Conservation (phyloP, 1,140 invertebrate species). For the Leguminivora glycinivorella region DNA sequence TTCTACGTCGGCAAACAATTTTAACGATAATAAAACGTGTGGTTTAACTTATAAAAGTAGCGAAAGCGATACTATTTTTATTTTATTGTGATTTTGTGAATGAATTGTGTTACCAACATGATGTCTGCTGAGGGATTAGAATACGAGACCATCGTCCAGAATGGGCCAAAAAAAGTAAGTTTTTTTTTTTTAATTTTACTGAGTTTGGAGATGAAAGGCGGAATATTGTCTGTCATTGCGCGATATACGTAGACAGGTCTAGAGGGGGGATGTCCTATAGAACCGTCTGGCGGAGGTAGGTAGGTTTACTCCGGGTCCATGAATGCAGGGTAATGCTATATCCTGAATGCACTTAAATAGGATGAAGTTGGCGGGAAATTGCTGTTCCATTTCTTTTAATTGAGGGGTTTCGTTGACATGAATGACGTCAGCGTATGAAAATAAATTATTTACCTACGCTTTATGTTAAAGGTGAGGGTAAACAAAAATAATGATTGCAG, state of each 20-base stretch:
- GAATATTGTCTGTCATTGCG: conserved; percentile 1
- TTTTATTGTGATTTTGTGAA: conserved; percentile 50
- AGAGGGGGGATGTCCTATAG: conserved; percentile 62
- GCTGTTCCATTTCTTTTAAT: conserved; percentile 11
- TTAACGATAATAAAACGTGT: conserved; percentile 38
- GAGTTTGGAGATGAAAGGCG: background rate
- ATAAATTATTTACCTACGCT: background rate
- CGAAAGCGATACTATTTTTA: conserved; percentile 43
- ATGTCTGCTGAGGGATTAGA: conserved; percentile 79
- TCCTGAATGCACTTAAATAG: conserved; percentile 37
- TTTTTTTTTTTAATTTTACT: conserved; percentile 34
- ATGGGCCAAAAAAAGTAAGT: conserved; percentile 80
- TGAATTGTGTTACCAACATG: conserved; percentile 50
- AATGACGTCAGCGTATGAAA: background rate
- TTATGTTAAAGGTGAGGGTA: too few relatives aligned
- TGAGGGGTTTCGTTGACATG: background rate
- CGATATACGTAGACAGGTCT: conserved; percentile 35
- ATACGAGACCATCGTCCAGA: conserved; percentile 79
- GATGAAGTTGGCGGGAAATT: conserved; percentile 22
- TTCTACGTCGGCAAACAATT: conserved; percentile 37
- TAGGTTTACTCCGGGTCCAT: conserved; percentile 49
- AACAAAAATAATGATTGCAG: too few relatives aligned
- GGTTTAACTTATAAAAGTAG: conserved; percentile 41
- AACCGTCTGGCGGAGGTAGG: conserved; percentile 65
- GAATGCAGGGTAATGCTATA: conserved; percentile 55